These are phyloP conservation scores for Nephila pilipes DNA, from an alignment of 1,140 invertebrate species.

Conservation along the genomic window DNA sequence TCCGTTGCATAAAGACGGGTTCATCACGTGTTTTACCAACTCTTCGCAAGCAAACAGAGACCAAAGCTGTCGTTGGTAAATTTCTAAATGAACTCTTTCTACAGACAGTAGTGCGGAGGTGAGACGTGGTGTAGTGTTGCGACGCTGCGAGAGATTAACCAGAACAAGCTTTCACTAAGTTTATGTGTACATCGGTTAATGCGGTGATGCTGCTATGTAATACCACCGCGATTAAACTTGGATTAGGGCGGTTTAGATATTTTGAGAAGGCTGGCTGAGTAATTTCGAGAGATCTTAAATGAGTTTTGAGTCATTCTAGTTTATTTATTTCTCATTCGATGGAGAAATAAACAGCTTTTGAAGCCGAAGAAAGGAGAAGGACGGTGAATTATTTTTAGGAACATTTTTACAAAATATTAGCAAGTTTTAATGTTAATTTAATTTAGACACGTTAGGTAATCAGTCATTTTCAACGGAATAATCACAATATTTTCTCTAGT, in stretches of 20 bases:
- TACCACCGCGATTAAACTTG: constrained; percentile 44
- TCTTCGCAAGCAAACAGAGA: constrained; percentile 5
- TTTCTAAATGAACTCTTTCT: constrained; percentile 38
- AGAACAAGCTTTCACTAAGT: constrained; percentile 48
- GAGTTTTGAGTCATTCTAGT: constrained; percentile 24
- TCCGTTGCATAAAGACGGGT: neutral
- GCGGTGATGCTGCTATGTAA: constrained; percentile 42
- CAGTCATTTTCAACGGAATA: too few relatives aligned
- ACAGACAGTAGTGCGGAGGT: neutral
- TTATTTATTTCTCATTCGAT: neutral
- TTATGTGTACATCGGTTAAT: constrained; percentile 42
- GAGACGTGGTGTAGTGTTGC: neutral
- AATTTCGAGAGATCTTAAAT: constrained; percentile 11
- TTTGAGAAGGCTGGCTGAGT: neutral
- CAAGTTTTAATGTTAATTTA: too few relatives aligned
- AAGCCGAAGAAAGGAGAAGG: too few relatives aligned
- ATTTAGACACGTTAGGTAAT: too few relatives aligned
- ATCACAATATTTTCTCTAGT: too few relatives aligned
- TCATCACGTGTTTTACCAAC: neutral
- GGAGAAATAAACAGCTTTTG: neutral
- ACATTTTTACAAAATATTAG: too few relatives aligned
- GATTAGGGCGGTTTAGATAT: constrained; percentile 22
- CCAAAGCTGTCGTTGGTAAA: constrained; percentile 36
- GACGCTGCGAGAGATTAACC: neutral
- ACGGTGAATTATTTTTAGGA: too few relatives aligned